A percentile compares a stretch with the other conserved stretches of the same genome.
Evolutionary conservation across 1,140 invertebrate genomes (phyloP).

Genomic region (Orussus abietinus): DNA sequence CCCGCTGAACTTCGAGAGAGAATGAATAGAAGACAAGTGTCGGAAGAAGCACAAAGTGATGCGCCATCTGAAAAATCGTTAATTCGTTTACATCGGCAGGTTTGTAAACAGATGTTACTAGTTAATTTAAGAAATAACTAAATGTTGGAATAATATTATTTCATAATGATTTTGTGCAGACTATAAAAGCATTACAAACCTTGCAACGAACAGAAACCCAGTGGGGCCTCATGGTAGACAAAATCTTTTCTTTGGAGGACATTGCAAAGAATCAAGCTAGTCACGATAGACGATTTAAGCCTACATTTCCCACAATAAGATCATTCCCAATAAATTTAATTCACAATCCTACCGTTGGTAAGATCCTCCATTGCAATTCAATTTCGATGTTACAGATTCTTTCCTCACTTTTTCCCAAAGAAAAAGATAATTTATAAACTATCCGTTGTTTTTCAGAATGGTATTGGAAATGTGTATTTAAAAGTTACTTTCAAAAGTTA

Average conservation of each 20-base stretch:
- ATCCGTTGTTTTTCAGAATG: conserved; percentile 74
- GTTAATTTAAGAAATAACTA: conserved; percentile 10
- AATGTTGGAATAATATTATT: conserved; percentile 13
- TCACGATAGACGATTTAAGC: conserved; percentile 72
- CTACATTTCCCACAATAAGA: conserved; percentile 64
- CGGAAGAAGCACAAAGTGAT: conserved; percentile 65
- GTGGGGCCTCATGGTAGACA: conserved; percentile 82
- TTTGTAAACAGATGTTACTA: conserved; percentile 22
- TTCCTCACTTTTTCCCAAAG: conserved; percentile 3
- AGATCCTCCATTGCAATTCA: conserved; percentile 17
- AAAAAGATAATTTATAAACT: conserved; percentile 12
- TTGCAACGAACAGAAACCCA: conserved; percentile 87
- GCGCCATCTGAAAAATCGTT: conserved; percentile 76
- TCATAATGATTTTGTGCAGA: conserved; percentile 52
- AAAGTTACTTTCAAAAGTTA: conserved; percentile 69
- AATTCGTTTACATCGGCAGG: conserved; percentile 75
- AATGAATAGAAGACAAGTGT: conserved; percentile 61
- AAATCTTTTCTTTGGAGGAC: conserved; percentile 83
- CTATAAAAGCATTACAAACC: conserved; percentile 84
- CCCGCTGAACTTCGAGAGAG: conserved; percentile 71
- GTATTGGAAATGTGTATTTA: conserved; percentile 89
- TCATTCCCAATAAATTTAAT: conserved; percentile 57
- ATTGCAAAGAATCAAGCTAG: conserved; percentile 75
- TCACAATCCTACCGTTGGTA: conserved; percentile 67
- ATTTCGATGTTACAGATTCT: conserved; percentile 11